These are phyloP conservation scores for Platypus cylindrus DNA, from an alignment of 2,888 invertebrate genomes.

Conservation along the genomic window DNA sequence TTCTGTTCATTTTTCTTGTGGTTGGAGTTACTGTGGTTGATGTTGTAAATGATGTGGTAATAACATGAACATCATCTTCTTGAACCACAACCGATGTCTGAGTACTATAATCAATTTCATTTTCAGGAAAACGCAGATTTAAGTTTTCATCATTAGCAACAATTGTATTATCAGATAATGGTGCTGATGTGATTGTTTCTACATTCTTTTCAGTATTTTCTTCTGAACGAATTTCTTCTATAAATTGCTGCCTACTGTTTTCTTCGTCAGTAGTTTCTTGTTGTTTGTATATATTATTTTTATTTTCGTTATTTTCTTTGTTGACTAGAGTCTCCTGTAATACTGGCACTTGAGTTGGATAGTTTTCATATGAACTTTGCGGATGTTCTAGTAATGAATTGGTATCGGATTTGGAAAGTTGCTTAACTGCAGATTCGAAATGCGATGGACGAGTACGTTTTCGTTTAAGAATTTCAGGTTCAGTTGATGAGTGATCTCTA, in stretches of 20 bases:
- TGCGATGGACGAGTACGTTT: constrained; percentile 9
- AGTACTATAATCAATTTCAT: constrained; percentile 29
- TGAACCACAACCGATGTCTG: constrained; percentile 5
- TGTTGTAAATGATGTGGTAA: constrained; percentile 21
- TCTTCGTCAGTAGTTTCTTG: constrained; percentile 1
- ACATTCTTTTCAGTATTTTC: constrained; percentile 9
- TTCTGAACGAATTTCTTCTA: constrained; percentile 11
- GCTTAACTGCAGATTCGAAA: constrained; percentile 2
- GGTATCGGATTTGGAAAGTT: constrained; percentile 4
- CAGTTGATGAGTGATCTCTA: constrained; percentile 8
- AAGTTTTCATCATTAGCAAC: background rate
- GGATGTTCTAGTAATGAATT: constrained; percentile 7
- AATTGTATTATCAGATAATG: constrained; percentile 13
- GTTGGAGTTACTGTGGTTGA: constrained; percentile 32
- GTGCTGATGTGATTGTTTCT: constrained; percentile 8
- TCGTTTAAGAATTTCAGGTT: constrained; percentile 5
- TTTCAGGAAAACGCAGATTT: constrained; percentile 22
- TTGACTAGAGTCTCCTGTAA: too few species aligned
- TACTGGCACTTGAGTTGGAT: background rate
- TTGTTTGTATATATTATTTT: constrained; percentile 2
- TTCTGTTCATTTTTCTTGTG: constrained; percentile 23
- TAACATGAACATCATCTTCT: constrained; percentile 14
- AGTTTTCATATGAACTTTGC: constrained; percentile 8
- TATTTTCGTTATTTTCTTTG: too few species aligned
- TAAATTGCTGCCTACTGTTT: constrained; percentile 8